Evolutionary conservation across 2,113 vertebrate species (phyloP).

Genomic region (Fukomys damarensis): DNA sequence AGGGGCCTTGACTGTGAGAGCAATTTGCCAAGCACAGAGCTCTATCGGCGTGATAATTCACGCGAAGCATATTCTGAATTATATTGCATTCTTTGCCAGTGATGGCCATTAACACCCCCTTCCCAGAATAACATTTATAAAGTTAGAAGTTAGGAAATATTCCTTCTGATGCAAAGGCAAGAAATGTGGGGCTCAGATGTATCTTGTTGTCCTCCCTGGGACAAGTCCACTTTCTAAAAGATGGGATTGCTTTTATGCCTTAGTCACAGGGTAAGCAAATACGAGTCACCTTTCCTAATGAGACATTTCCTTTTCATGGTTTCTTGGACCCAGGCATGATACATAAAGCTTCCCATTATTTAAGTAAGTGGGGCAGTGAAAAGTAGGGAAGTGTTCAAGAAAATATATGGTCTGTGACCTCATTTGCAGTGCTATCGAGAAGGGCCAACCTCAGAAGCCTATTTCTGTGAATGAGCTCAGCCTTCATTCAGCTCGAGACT

Average conservation of each 20-base stretch:
- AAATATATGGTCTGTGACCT: not conserved
- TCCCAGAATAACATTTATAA: not conserved
- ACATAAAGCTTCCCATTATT: not conserved
- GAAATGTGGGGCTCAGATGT: not conserved
- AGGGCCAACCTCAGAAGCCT: not conserved
- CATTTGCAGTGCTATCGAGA: not conserved
- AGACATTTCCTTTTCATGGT: not conserved
- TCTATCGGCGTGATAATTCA: not conserved
- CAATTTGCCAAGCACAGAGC: not conserved
- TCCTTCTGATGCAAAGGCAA: not conserved
- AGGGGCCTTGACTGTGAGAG: slow-evolving; percentile 7
- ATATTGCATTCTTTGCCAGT: not conserved
- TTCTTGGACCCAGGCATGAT: slow-evolving; percentile 6
- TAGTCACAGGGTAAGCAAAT: slow-evolving; percentile 3
- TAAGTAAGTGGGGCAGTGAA: not conserved
- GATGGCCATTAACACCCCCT: not conserved
- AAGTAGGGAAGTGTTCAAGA: not conserved
- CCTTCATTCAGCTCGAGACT: not conserved
- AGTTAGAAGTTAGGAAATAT: not conserved
- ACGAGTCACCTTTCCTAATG: slow-evolving; percentile 39
- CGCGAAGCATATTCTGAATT: not conserved
- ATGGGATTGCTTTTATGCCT: slow-evolving; percentile 11
- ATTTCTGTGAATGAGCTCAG: slow-evolving; percentile 11
- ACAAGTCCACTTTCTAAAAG: slow-evolving; percentile 33
- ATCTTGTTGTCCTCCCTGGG: not conserved